Percentiles rank a stretch among this genome's conserved stretches.
phyloP scores from a whole-genome alignment of 2,888 invertebrate genomes.

The Ochropleura plecta region DNA sequence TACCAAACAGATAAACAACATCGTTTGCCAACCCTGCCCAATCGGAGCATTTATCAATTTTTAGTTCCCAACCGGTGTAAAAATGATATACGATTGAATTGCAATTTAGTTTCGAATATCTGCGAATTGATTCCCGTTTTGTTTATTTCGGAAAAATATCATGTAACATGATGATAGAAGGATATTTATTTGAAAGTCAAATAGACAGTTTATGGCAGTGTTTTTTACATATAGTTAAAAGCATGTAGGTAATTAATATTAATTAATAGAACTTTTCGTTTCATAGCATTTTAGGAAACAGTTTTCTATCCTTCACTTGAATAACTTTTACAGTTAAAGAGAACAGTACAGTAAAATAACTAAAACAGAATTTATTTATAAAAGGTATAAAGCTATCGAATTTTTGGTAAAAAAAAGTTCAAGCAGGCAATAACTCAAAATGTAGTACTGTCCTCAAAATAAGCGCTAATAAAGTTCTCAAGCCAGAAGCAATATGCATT shows the following conservation, averaged over 20 bases:
- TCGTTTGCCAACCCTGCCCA: conserved; percentile 35
- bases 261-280: no score
- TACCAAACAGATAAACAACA: neutral
- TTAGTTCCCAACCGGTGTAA: conserved; percentile 47
- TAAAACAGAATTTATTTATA: neutral
- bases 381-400: neutral
- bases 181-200: neutral
- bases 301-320: no score
- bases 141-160: conserved; percentile 24
- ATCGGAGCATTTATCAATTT: conserved; percentile 48
- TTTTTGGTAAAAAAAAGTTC: neutral
- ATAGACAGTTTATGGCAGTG: neutral
- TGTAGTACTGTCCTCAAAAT: neutral
- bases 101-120: conserved; percentile 48
- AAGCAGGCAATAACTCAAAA: neutral
- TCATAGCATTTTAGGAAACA: neutral
- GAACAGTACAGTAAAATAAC: neutral
- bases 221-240: neutral
- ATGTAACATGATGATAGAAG: neutral
- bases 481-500: conserved; percentile 40
- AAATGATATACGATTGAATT: conserved; percentile 46
- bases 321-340: neutral
- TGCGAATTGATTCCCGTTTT: conserved; percentile 23
- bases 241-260: neutral
- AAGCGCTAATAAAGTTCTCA: conserved; percentile 16